Evolutionary conservation across 1,140 invertebrate genomes (phyloP).

Genomic region (Brachionus rubens): DNA sequence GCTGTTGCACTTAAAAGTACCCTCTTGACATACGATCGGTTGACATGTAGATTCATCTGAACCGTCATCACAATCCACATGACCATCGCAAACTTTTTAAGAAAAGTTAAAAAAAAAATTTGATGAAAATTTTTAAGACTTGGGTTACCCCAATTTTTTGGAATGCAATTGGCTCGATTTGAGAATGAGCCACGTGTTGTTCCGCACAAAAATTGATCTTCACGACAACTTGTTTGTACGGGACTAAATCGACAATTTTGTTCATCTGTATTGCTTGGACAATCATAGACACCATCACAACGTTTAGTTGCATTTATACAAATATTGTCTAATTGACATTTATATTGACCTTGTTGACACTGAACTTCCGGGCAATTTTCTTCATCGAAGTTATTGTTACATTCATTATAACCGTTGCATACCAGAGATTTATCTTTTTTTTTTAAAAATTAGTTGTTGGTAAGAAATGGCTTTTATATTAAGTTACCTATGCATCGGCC

Average conservation of each 20-base stretch:
- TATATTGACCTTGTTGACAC: constrained; percentile 84
- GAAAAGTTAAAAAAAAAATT: background rate
- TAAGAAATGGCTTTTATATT: background rate
- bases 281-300: constrained; percentile 30
- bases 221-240: background rate
- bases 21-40: background rate
- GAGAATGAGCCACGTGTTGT: background rate
- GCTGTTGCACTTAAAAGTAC: constrained; percentile 41
- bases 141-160: background rate
- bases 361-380: constrained; percentile 60
- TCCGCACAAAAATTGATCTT: constrained; percentile 25
- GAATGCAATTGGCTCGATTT: background rate
- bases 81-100: constrained; percentile 18
- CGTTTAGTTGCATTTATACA: constrained; percentile 21
- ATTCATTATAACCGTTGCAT: constrained; percentile 24
- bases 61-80: constrained; percentile 74
- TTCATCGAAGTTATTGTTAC: constrained; percentile 31
- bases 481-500: constrained; percentile 35
- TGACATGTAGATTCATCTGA: constrained; percentile 76
- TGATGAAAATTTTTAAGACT: background rate
- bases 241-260: constrained; percentile 18
- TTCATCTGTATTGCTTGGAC: constrained; percentile 24
- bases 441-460: no score
- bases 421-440: constrained; percentile 22
- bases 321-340: constrained; percentile 66